Evolutionary conservation across 2,797 vertebrate genomes (phyloP).

Genomic region (Lemur catta): DNA sequence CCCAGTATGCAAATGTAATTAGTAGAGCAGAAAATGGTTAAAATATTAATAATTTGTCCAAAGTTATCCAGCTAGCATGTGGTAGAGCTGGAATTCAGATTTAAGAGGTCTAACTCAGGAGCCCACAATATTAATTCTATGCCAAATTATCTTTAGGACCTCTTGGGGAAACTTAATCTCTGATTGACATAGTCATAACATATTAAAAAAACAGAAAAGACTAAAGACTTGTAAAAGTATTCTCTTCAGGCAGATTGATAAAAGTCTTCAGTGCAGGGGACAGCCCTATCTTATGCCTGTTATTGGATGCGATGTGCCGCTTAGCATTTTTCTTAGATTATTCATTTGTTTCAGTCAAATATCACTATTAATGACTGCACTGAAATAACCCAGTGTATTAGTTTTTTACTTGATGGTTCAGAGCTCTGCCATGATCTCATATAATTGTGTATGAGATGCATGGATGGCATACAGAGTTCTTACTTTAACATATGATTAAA

Average conservation of each 20-base stretch:
- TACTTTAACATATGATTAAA: neutral
- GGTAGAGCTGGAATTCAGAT: neutral
- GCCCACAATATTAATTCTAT: neutral
- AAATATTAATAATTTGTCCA: neutral
- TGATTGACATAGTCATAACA: neutral
- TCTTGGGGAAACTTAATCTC: slow-evolving; percentile 3
- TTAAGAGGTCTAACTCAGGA: neutral
- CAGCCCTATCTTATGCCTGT: neutral
- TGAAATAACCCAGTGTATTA: neutral
- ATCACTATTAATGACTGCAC: neutral
- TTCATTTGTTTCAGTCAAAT: neutral
- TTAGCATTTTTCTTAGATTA: neutral
- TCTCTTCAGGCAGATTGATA: neutral
- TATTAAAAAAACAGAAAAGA: neutral
- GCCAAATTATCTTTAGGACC: neutral
- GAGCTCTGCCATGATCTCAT: neutral
- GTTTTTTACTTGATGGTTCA: neutral
- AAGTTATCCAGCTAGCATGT: neutral
- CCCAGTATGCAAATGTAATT: neutral
- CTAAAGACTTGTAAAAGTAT: neutral
- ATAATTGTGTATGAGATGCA: neutral
- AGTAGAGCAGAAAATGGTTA: neutral
- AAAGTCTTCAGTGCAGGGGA: neutral
- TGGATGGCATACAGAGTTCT: neutral
- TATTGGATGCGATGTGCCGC: neutral